These are phyloP conservation scores for Bergia sp. DNA, from an alignment of 92 coral and sea anemone species.

Conservation along the genomic window DNA sequence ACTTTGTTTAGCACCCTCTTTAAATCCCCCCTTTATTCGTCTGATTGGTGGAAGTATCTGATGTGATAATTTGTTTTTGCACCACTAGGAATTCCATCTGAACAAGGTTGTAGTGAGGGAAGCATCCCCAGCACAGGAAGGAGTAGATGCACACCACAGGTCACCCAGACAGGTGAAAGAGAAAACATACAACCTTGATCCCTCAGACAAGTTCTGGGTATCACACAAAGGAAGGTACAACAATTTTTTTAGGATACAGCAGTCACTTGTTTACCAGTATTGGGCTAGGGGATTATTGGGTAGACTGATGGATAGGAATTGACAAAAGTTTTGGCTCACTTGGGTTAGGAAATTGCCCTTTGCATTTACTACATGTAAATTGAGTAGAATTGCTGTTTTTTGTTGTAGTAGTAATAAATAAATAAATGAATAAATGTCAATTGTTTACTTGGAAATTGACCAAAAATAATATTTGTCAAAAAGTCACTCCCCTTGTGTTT, in stretches of 20 bases:
- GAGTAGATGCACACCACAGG: constrained; percentile 90
- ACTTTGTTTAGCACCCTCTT: background rate
- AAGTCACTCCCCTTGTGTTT: no score
- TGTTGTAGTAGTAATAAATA: no score
- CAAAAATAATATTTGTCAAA: no score
- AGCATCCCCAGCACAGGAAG: constrained; percentile 59
- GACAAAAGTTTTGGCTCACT: background rate
- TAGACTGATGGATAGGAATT: background rate
- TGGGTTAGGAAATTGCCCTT: no score
- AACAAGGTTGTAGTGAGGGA: constrained; percentile 86
- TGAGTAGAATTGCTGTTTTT: no score
- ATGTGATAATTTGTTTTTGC: background rate
- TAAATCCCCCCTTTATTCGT: background rate
- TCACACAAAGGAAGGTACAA: constrained; percentile 91
- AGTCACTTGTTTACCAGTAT: background rate
- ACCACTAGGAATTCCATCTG: constrained; percentile 80
- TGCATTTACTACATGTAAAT: no score
- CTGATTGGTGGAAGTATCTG: background rate
- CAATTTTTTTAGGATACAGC: background rate
- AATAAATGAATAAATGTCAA: no score
- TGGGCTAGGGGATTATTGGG: background rate
- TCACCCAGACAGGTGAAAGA: constrained; percentile 87
- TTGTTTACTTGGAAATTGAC: no score
- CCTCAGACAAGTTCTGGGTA: constrained; percentile 89
- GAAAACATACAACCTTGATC: constrained; percentile 86